phyloP scores from a whole-genome alignment of 2,113 vertebrate species.

The Fulica atra region DNA sequence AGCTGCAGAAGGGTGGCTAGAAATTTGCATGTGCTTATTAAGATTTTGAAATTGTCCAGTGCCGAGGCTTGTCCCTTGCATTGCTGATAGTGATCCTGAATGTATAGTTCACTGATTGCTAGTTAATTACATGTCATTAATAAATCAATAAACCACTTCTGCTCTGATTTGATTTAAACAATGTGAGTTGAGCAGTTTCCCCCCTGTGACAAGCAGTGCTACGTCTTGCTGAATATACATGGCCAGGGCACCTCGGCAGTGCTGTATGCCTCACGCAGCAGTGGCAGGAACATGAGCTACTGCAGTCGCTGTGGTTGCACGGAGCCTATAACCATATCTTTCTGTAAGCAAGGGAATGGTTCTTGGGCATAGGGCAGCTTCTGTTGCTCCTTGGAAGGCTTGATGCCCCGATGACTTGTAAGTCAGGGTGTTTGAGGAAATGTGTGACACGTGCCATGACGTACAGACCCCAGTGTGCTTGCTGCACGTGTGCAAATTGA shows the following conservation, averaged over 20 bases:
- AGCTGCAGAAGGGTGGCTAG: not conserved
- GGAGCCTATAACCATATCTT: not conserved
- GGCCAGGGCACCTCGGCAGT: not conserved
- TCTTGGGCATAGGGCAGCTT: not conserved
- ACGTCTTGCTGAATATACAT: not conserved
- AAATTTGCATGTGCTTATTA: not conserved
- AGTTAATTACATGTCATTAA: slow-evolving; percentile 13
- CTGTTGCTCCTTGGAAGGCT: not conserved
- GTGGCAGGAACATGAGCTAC: not conserved
- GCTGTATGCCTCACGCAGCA: not conserved
- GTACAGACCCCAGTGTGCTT: not conserved
- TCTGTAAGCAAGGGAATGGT: not conserved
- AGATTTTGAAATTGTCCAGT: not conserved
- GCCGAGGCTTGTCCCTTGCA: not conserved
- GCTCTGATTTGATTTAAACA: slow-evolving; percentile 12
- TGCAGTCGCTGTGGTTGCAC: not conserved
- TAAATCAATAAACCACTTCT: not conserved
- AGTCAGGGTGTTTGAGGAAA: not conserved
- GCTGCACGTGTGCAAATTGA: not conserved
- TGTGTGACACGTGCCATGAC: not conserved
- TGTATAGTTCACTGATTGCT: not conserved
- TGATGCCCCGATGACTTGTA: not conserved
- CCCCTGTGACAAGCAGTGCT: not conserved
- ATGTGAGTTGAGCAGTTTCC: not conserved
- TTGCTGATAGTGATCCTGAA: not conserved